Percentiles rank a stretch among this genome's conserved stretches.
Conservation (phyloP, 2,113 vertebrate genomes). For the Mastomys natalensis region DNA sequence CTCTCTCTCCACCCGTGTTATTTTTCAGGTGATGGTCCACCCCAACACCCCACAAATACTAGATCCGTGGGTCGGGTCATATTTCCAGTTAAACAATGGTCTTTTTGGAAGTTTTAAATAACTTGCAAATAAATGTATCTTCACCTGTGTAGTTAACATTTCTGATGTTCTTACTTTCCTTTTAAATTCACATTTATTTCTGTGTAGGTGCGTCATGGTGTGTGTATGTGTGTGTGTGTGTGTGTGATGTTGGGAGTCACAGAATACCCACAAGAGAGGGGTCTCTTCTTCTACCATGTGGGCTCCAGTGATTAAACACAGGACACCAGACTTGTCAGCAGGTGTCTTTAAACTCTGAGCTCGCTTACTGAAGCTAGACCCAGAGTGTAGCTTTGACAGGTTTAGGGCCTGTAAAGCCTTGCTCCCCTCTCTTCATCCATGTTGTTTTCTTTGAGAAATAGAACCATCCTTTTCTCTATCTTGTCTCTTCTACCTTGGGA, state of each 20-base stretch:
- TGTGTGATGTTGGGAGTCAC: background rate
- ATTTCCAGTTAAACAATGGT: background rate
- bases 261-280: background rate
- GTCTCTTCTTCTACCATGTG: background rate
- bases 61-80: too few relatives aligned
- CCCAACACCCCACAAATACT: too few relatives aligned
- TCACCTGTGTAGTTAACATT: background rate
- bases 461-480: background rate
- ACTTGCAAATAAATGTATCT: background rate
- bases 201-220: background rate
- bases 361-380: background rate
- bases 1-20: too few relatives aligned
- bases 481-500: background rate
- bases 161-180: background rate
- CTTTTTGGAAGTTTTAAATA: background rate
- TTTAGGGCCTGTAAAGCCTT: background rate
- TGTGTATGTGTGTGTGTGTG: background rate
- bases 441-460: background rate
- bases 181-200: background rate
- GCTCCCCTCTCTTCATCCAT: background rate
- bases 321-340: background rate
- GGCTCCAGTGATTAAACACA: background rate
- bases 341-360: background rate
- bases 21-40: too few relatives aligned
- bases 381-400: background rate